These are phyloP conservation scores for Microdon myrmicae DNA, from an alignment of 2,888 invertebrate genomes.

Conservation along the genomic window DNA sequence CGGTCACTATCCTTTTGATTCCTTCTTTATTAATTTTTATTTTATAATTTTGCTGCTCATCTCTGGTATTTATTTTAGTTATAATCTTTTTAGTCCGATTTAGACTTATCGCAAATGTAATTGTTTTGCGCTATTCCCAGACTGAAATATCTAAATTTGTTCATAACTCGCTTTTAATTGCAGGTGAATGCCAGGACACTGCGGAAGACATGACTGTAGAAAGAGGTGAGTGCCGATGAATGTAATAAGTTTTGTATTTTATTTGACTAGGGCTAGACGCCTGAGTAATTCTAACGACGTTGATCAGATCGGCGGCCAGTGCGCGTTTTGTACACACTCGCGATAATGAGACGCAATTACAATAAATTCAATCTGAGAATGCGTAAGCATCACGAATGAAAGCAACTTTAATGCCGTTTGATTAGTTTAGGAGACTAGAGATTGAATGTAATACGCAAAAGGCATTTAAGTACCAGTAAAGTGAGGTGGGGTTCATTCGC, in stretches of 20 bases:
- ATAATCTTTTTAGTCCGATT: slow-evolving; percentile 17
- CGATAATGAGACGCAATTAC: no score
- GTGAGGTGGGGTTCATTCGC: no score
- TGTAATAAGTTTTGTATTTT: slow-evolving; percentile 10
- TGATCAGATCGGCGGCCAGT: neutral
- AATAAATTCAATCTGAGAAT: no score
- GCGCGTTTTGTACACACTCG: no score
- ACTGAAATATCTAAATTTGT: slow-evolving; percentile 26
- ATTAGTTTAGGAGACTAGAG: no score
- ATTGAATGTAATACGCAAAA: no score
- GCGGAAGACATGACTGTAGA: slow-evolving; percentile 66
- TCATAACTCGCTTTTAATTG: slow-evolving; percentile 49
- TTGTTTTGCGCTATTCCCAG: slow-evolving; percentile 2
- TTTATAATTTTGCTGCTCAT: no score
- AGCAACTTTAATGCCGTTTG: no score
- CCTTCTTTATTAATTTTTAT: no score
- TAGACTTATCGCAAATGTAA: slow-evolving; percentile 11
- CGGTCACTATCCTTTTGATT: no score
- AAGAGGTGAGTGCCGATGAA: slow-evolving; percentile 61
- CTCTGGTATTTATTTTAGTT: slow-evolving; percentile 12
- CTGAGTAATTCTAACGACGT: neutral
- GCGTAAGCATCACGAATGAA: no score
- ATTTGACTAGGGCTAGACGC: neutral
- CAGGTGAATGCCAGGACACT: slow-evolving; percentile 67
- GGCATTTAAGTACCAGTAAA: no score